A percentile compares a stretch with the other conserved stretches of the same genome.
Conservation (phyloP, 2,888 invertebrate genomes). For the Dascillus cervinus region DNA sequence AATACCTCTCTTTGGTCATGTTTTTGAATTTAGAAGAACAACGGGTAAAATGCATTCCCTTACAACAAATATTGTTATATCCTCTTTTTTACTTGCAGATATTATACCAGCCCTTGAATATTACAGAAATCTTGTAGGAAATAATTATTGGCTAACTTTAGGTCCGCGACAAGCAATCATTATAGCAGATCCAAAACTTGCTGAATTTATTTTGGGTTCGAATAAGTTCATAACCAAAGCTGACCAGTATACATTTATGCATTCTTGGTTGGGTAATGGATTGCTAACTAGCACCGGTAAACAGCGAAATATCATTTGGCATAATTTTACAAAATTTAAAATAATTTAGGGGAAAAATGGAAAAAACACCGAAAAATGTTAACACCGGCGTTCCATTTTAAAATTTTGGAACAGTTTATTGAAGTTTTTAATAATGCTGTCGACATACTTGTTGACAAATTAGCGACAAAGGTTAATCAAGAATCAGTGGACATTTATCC, state of each 20-base stretch:
- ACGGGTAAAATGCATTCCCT: too few species aligned
- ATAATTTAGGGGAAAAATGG: slow-evolving; percentile 59
- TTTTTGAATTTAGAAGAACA: too few species aligned
- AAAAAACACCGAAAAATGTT: slow-evolving; percentile 49
- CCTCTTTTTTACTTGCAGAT: too few species aligned
- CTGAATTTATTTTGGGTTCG: slow-evolving; percentile 28
- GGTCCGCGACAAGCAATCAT: too few species aligned
- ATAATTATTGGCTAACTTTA: too few species aligned
- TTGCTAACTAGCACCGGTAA: slow-evolving; percentile 31
- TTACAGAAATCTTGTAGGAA: too few species aligned
- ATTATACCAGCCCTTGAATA: too few species aligned
- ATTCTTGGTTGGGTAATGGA: slow-evolving; percentile 36
- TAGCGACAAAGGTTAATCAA: slow-evolving; percentile 36
- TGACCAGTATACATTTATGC: slow-evolving; percentile 28
- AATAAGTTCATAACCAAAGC: slow-evolving; percentile 30
- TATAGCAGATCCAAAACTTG: slow-evolving; percentile 10
- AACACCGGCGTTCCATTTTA: too few species aligned
- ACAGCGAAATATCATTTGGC: too few species aligned
- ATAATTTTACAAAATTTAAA: too few species aligned
- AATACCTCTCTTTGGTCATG: too few species aligned
- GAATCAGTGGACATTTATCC: slow-evolving; percentile 52
- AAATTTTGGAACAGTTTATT: slow-evolving; percentile 64
- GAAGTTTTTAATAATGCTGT: slow-evolving; percentile 59
- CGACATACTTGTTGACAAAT: slow-evolving; percentile 47
- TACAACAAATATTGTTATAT: too few species aligned